phyloP scores from a whole-genome alignment of 1,140 invertebrate genomes.

The Hylaeus anthracinus region DNA sequence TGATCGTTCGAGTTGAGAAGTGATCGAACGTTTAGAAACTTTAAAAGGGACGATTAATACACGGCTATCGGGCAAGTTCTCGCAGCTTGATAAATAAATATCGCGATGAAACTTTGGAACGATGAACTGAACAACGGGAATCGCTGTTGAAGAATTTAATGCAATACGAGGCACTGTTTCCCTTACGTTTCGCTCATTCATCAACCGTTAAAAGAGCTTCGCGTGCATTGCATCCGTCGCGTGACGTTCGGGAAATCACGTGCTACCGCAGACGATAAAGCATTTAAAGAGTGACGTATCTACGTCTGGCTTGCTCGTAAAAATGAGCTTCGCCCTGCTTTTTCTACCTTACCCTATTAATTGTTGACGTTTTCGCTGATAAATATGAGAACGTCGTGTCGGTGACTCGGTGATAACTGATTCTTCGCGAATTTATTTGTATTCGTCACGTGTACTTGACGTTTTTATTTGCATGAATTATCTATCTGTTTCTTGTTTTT shows the following conservation, averaged over 20 bases:
- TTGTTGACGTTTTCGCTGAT: not conserved
- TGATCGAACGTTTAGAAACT: not conserved
- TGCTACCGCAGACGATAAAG: slow-evolving; percentile 26
- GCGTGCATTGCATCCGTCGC: slow-evolving; percentile 46
- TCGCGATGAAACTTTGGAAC: not conserved
- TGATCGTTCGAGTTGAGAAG: not conserved
- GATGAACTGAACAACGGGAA: slow-evolving; percentile 2
- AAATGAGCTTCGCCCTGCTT: not conserved
- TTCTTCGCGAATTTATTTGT: not conserved
- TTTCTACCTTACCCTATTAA: not conserved
- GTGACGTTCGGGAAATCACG: slow-evolving; percentile 38
- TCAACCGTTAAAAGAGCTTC: slow-evolving; percentile 52
- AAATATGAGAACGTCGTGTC: not conserved
- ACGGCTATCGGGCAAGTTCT: too few relatives aligned
- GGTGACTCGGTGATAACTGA: not conserved
- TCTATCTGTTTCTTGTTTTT: too few relatives aligned
- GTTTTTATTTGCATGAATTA: too few relatives aligned
- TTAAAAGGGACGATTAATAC: too few relatives aligned
- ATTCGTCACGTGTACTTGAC: not conserved
- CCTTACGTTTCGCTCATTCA: slow-evolving; percentile 48
- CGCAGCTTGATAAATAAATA: not conserved
- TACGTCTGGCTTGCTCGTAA: not conserved
- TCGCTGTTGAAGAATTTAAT: slow-evolving; percentile 25
- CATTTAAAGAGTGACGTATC: slow-evolving; percentile 37
- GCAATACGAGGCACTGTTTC: slow-evolving; percentile 37